Conservation (phyloP, 2,113 vertebrate genomes). For the Oreochromis tanganicae region DNA sequence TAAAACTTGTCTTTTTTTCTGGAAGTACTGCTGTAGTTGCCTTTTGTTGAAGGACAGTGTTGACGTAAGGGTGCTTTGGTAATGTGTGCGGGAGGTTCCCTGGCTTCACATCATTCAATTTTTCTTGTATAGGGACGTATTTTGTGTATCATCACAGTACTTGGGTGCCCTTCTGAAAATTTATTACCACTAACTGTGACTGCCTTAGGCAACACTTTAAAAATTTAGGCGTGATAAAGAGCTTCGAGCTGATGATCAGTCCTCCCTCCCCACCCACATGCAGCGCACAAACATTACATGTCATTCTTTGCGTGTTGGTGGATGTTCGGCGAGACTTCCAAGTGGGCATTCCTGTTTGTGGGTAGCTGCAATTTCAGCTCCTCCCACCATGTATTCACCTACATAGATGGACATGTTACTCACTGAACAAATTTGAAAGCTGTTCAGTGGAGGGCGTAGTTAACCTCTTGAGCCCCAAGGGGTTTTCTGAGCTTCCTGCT, state of each 20-base stretch:
- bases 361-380: neutral
- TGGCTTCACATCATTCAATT: neutral
- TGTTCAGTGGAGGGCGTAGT: neutral
- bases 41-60: neutral
- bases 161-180: neutral
- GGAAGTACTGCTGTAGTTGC: neutral
- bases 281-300: neutral
- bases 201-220: neutral
- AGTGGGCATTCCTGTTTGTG: slow-evolving; percentile 5
- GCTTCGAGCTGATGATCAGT: neutral
- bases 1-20: neutral
- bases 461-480: no score
- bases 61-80: neutral
- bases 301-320: neutral
- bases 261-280: slow-evolving; percentile 8
- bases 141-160: neutral
- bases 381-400: neutral
- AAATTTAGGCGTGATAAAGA: neutral
- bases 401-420: neutral
- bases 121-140: neutral
- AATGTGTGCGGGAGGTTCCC: neutral
- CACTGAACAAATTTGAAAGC: neutral
- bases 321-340: neutral
- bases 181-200: neutral
- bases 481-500: no score